phyloP scores from a whole-genome alignment of 2,113 vertebrate genomes.

The Stigmatopora nigra region DNA sequence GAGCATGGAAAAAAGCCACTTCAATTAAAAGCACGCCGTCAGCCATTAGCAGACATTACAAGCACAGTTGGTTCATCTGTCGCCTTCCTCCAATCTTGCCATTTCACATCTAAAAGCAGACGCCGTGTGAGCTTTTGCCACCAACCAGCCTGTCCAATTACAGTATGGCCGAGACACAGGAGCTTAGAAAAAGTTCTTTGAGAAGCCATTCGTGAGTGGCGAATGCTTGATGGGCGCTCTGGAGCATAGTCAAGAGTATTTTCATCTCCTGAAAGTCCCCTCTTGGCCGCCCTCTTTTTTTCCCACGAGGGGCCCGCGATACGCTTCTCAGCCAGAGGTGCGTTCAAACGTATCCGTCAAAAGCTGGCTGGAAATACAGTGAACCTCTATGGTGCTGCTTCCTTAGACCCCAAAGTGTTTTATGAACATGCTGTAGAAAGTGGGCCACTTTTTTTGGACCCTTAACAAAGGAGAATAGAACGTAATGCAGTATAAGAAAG shows the following conservation, averaged over 20 bases:
- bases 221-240: slow-evolving; percentile 27
- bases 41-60: slow-evolving; percentile 11
- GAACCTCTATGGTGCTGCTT: slow-evolving; percentile 23
- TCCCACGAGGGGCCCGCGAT: slow-evolving; percentile 30
- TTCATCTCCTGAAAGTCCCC: slow-evolving; percentile 17
- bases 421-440: slow-evolving; percentile 4
- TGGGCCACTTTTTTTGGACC: background rate
- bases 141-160: slow-evolving; percentile 44
- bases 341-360: slow-evolving; percentile 24
- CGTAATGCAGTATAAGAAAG: background rate
- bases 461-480: background rate
- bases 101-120: slow-evolving; percentile 34
- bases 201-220: slow-evolving; percentile 22
- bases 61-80: slow-evolving; percentile 36
- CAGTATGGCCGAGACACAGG: slow-evolving; percentile 19
- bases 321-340: slow-evolving; percentile 25
- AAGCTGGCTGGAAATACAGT: slow-evolving; percentile 30
- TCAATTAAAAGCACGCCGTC: slow-evolving; percentile 8
- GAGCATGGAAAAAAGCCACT: slow-evolving; percentile 1
- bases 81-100: slow-evolving; percentile 19
- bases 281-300: slow-evolving; percentile 10
- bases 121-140: slow-evolving; percentile 33
- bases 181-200: slow-evolving; percentile 32
- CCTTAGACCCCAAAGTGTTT: slow-evolving; percentile 1
- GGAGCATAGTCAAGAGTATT: slow-evolving; percentile 18